Evolutionary conservation across 2,888 invertebrate genomes (phyloP), one percentile per base, ranked within the genome.

Genomic region (Boloria selene): DNA sequence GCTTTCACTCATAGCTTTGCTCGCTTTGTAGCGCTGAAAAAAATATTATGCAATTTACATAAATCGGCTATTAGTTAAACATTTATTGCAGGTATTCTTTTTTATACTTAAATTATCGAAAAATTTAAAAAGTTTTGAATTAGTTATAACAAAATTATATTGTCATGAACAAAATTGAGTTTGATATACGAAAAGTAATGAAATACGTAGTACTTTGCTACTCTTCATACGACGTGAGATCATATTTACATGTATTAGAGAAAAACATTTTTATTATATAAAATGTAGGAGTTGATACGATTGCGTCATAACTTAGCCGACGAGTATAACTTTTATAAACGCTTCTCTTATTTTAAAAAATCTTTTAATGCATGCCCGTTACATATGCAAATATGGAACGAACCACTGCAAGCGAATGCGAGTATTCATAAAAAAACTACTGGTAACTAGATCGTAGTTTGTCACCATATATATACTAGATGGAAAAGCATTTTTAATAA

Each of bases 341-440:
- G 52, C 31, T n/a, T 47, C 47, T 49, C 13, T 58, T 59, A n/a
- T 47, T 59, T 49, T 16, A 13, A 58, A 31, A 58, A 64, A 50
- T 42, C 18, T 52, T 58, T 51, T 45, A 58, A 64, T 64, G 63
- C 13, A 52, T 58, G 58, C 58, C 50, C 58, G 58, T 64, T 58
- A 44, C 58, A 64, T 58, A 64, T 64, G 64, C 64, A 58, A 64
- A 58, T 64, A 52, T 47, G 13, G 26, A 49, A 45, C 22, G 42
- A 18, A 59, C 58, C 47, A 45, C 49, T 14, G 55, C 55, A 55
- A 42, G 18, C 55, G 44, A 56, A 56, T 56, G 44, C n/a, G 22
- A 56, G 55, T 45, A 44, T 45, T 56, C 50, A 59, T 59, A 17
- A 59, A 49, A 49, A 16, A 58, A 50, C 50, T 49, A 56, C 18